phyloP scores from a whole-genome alignment of 1,140 invertebrate species.

The Octopus bimaculoides region DNA sequence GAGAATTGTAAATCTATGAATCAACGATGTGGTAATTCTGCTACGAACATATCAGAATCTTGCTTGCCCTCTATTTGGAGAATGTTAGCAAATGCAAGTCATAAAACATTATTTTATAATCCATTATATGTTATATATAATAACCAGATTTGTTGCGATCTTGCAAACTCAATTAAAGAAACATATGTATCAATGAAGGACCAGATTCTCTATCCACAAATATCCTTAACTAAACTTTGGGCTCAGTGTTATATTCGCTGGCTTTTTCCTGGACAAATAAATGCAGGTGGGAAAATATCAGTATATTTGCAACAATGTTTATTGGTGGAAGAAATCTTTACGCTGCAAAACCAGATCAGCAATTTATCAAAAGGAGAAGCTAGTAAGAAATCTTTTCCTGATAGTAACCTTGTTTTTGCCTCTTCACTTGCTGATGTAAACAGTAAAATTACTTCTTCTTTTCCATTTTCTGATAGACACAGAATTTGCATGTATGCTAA shows the following conservation, averaged over 20 bases:
- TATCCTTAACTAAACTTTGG: conserved; percentile 69
- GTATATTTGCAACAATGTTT: conserved; percentile 62
- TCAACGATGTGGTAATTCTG: too few species aligned
- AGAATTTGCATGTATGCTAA: too few species aligned
- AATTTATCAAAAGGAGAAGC: conserved; percentile 24
- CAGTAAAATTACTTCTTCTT: conserved; percentile 51
- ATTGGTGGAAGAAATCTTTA: conserved; percentile 53
- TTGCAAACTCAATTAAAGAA: conserved; percentile 13
- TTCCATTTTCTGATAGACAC: conserved; percentile 47
- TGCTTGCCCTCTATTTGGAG: conserved; percentile 48
- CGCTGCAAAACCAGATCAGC: conserved; percentile 42
- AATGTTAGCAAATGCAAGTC: conserved; percentile 20
- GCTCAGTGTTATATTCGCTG: conserved; percentile 85
- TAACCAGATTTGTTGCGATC: conserved; percentile 10
- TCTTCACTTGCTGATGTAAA: conserved; percentile 37
- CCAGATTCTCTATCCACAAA: conserved; percentile 33
- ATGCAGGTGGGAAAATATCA: conserved; percentile 71
- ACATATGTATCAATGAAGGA: conserved; percentile 18
- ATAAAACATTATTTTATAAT: conserved; percentile 51
- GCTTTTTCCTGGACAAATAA: conserved; percentile 78
- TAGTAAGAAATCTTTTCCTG: conserved; percentile 27
- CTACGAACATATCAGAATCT: too few species aligned
- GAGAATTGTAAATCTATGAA: too few species aligned
- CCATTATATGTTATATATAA: conserved; percentile 44
- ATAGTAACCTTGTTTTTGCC: conserved; percentile 52